A percentile compares a stretch with the other conserved stretches of the same genome.
These are phyloP conservation scores for Drosophila virilis DNA, from an alignment of 1,140 invertebrate genomes.

Conservation along the genomic window DNA sequence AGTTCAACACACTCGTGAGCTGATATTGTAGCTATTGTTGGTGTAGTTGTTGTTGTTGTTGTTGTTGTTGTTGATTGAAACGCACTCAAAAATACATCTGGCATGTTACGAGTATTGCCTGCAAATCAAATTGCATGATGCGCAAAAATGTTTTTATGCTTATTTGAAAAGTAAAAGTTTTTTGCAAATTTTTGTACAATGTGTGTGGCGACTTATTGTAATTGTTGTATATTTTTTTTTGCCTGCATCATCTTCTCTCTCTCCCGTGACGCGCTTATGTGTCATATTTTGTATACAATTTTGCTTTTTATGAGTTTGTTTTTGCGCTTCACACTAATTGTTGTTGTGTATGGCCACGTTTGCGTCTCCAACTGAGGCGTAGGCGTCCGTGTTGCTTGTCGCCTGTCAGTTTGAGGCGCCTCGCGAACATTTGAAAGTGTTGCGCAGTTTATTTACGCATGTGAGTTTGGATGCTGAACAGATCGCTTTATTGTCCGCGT, in stretches of 20 bases:
- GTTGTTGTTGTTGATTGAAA: constrained; percentile 35
- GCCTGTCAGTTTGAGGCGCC: constrained; percentile 10
- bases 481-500: constrained; percentile 50
- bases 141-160: constrained; percentile 57
- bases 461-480: constrained; percentile 37
- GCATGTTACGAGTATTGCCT: constrained; percentile 42
- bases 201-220: constrained; percentile 19
- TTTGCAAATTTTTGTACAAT: constrained; percentile 69
- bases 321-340: constrained; percentile 58
- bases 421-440: constrained; percentile 60
- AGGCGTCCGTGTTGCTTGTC: constrained; percentile 44
- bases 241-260: constrained; percentile 12
- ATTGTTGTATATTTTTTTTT: constrained; percentile 25
- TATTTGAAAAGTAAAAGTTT: constrained; percentile 73
- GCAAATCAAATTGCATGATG: constrained; percentile 80
- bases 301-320: constrained; percentile 62
- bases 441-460: constrained; percentile 27
- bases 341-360: constrained; percentile 34
- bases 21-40: constrained; percentile 8
- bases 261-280: constrained; percentile 38
- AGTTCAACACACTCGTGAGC: constrained; percentile 42
- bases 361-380: constrained; percentile 29
- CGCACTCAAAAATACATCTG: constrained; percentile 56
- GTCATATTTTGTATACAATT: constrained; percentile 69
- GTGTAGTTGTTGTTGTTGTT: constrained; percentile 2